Base-by-base conservation (phyloP, 2,113 vertebrate genomes). In the Aegithalos caudatus region DNA sequence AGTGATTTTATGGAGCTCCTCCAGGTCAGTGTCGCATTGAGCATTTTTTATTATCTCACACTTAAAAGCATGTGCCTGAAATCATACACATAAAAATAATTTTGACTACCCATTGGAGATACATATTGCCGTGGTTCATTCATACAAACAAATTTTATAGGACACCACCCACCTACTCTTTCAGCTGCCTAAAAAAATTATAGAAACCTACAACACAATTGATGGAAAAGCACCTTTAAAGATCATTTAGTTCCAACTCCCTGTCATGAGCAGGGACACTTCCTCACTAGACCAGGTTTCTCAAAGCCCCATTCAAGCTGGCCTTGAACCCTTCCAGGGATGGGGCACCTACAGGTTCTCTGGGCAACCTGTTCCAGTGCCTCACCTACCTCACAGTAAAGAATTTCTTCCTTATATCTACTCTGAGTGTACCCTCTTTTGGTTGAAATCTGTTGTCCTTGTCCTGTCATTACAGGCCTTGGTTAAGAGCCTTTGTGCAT, bases 1-100 rank as follows among this genome's bases (percentile, higher is more conserved):
- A 94, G 72, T 89, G 62, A 96, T 97, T 96, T 96, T 94, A 53
- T 95, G 58, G 92, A 78, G 27, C 31, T 86, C 21, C 23, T 95
- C 82, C 88, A 85, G 40, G 71, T 92, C 61, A 89, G 11, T 65
- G 29, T 93, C 51, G 1, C 76, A 95, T 24, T 44, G 72, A 87
- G 5, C 9, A 81, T 89, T 94, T 93, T 85, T 70, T 86, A 53
- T 86, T 66, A 70, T 86, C 29, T 29, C 13, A 56, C 54, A 76
- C 28, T 76, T 90, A 77, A 95, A 90, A 86, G 11, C 22, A 42
- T 84, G 73, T 66, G 83, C 45, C 71, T 90, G 53, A 70, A 93
- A 88, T 92, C n/a, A 88, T 72, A 60, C 29, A 48, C 29, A 44
- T 44, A 81, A 88, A 86, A 81, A 72, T 67, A 53, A 85, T 57